phyloP scores from a whole-genome alignment of 2,797 vertebrate genomes.

The Prunella strophiata region DNA sequence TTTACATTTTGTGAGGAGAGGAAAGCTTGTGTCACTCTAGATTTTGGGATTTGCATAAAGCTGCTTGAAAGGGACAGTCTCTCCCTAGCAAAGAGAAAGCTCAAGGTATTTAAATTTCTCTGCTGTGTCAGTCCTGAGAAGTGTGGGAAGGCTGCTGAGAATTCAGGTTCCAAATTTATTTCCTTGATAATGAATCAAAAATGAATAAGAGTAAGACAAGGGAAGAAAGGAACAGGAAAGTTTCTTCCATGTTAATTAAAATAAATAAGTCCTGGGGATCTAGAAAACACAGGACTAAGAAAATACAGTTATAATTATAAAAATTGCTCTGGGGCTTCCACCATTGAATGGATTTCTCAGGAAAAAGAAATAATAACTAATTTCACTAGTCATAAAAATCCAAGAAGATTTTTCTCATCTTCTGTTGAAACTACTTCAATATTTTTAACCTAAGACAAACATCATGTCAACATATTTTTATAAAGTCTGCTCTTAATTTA shows the following conservation, averaged over 20 bases:
- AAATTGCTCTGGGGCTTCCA: not conserved
- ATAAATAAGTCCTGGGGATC: not conserved
- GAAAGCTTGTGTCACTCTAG: not conserved
- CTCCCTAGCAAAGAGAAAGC: not conserved
- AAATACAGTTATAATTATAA: not conserved
- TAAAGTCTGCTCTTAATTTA: not conserved
- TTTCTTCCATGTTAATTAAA: not conserved
- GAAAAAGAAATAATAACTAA: not conserved
- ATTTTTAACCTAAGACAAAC: conserved; percentile 1
- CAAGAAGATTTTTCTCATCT: not conserved
- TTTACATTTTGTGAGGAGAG: not conserved
- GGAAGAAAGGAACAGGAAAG: not conserved
- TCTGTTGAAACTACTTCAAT: not conserved
- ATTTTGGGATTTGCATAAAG: not conserved
- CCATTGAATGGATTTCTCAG: not conserved
- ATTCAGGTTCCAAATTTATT: conserved; percentile 2
- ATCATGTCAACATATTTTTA: not conserved
- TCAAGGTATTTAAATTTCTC: not conserved
- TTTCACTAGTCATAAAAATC: not conserved
- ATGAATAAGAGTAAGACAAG: not conserved
- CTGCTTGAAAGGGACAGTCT: not conserved
- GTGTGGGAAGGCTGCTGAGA: not conserved
- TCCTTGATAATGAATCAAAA: not conserved
- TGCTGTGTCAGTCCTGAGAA: not conserved
- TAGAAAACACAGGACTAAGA: not conserved